Base-by-base conservation (phyloP, 2,888 invertebrate species). In the Trachelus troglodyta region DNA sequence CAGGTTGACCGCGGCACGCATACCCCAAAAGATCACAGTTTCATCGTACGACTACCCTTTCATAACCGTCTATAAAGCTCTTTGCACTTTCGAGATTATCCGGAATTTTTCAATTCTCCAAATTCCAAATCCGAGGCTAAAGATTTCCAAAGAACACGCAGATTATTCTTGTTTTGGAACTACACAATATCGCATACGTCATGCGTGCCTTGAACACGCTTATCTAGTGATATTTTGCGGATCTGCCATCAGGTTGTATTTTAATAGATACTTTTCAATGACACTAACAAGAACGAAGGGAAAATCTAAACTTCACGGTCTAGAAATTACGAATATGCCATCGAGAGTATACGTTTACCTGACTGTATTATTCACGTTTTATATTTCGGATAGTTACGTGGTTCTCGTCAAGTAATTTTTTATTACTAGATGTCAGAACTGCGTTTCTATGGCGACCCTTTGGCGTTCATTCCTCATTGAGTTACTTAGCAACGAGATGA, bases 1-100 rank as follows among this genome's bases (percentile, higher is more conserved):
- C 91, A 89, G 90, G 87, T 88, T 86, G 87, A 85, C 85, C 87
- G 84, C 84, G 81, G 80, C 84, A 85, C 85, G 83, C 86, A 88
- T 86, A 83, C 81, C 77, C 76, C 77, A 79, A 79, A 80, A 81
- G 4, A 12, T 33, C 31, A 31, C 71, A 71, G 71, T 30, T 71
- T 31, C 71, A 31, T 33, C 12, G 30, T 33, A 15, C 71, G 31
- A 71, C 33, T 33, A 71, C 4, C 15, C 30, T 15, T 12, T 1
- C 71, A 30, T 3, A 33, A 71, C 33, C 15, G 15, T 23, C 40
- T 74, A 37, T 31, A 69, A 73, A 11, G 71, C 69, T 69, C 75
- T 2, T 30, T 34, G 35, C 73, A 34, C 69, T 31, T 69, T 30
- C 11, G 15, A 73, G 75, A 75, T 74, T 69, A 68, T 40, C 12